Conservation (phyloP, 2,113 vertebrate species). For the Saimiri boliviensis region DNA sequence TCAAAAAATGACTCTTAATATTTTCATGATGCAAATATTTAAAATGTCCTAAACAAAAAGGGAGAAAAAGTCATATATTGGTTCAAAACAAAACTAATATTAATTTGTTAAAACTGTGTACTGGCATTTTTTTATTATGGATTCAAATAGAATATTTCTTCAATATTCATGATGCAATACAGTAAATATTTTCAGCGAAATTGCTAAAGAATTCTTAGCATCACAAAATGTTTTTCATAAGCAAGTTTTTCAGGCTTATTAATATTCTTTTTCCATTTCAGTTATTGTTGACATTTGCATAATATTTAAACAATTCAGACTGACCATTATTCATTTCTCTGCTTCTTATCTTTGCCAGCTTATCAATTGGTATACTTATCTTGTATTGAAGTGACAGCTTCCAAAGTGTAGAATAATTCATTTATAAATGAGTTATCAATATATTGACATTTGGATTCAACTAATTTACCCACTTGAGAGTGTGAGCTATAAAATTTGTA, state of each 20-base stretch:
- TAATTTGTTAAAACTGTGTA: background rate
- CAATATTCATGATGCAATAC: background rate
- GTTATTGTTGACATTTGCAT: background rate
- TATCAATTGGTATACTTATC: background rate
- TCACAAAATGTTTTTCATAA: slow-evolving; percentile 28
- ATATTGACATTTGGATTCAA: slow-evolving; percentile 23
- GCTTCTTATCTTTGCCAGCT: slow-evolving; percentile 17
- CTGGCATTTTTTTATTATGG: background rate
- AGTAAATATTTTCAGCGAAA: slow-evolving; percentile 24
- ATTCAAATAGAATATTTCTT: background rate
- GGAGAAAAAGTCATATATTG: background rate
- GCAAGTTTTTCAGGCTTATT: background rate
- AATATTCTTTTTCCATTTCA: background rate
- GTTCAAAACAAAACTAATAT: background rate
- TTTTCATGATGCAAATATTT: background rate
- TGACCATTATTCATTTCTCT: slow-evolving; percentile 4
- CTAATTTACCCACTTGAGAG: background rate
- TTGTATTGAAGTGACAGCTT: slow-evolving; percentile 1
- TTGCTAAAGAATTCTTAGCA: background rate
- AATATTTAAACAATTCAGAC: slow-evolving; percentile 39
- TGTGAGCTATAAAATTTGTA: slow-evolving; percentile 13
- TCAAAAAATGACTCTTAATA: background rate
- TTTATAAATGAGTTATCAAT: slow-evolving; percentile 11
- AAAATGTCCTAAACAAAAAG: background rate
- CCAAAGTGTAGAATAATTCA: slow-evolving; percentile 23